Base-by-base conservation (phyloP, 2,113 vertebrate genomes). In the Bolborhynchus lineola region DNA sequence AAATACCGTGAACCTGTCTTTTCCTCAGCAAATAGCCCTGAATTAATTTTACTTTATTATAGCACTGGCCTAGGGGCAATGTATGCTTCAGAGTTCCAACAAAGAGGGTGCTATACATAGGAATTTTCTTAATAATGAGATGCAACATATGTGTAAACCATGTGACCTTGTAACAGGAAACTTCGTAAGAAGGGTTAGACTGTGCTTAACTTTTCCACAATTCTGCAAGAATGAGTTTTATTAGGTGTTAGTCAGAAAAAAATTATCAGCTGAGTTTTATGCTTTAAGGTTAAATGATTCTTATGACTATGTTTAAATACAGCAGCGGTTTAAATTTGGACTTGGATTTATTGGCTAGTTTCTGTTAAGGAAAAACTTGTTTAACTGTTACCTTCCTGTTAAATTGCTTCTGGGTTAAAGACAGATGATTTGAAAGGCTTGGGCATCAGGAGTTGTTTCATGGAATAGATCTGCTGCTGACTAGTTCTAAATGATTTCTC, bases 211-310 rank as follows among this genome's bases (percentile, higher is more conserved):
- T 97, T 98, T 98, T 97, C 97, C 96, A 96, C 97, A 97, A 96
- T 98, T 98, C 96, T 98, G 91, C 93, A 97, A 97, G 95, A 97
- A 97, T 96, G 91, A 96, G 67, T 98, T 98, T 98, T 98, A 98
- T 98, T 98, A 97, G 96, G 97, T 98, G 98, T 95, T 97, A 97
- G 97, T 88, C 74, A 97, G 96, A 98, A 97, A 98, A 98, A 98
- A 98, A 96, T 98, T 98, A 98, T 98, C 98, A 98, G 95, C 91
- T 98, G 95, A 96, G 85, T 97, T 98, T 97, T 97, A 88, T 97
- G 95, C 97, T 97, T 46, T 74, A 93, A 98, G 94, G 97, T 97
- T 97, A 97, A 98, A 97, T 96, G 95, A 95, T 96, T 98, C 95
- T 93, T 97, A 91, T 96, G 91, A 91, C 95, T 94, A 44, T 91